These are phyloP conservation scores for Calvadosia cruxmelitensis DNA, from an alignment of 30 jellyfish, hydroid and myxozoan genomes.

Conservation along the genomic window DNA sequence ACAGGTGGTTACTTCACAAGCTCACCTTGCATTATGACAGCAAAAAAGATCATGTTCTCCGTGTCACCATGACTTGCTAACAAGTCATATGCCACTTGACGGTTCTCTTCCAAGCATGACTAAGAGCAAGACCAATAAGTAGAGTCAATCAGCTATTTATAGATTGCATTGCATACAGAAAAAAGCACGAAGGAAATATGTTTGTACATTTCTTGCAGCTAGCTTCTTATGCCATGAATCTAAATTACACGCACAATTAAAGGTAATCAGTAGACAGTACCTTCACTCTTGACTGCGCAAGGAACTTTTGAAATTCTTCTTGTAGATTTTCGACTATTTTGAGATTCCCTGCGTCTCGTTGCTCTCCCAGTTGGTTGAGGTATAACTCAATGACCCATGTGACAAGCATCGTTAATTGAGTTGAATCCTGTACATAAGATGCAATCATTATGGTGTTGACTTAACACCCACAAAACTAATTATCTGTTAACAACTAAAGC, in stretches of 20 bases:
- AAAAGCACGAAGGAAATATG: too few species aligned
- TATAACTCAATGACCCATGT: conserved; percentile 80
- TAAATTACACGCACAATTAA: too few species aligned
- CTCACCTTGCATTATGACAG: conserved; percentile 80
- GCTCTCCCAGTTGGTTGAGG: conserved; percentile 79
- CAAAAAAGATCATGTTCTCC: conserved; percentile 81
- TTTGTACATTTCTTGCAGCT: too few species aligned
- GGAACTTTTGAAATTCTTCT: conserved; percentile 77
- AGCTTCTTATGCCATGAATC: too few species aligned
- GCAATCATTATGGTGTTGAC: too few species aligned
- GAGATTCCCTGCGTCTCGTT: conserved; percentile 49
- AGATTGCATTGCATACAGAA: too few species aligned
- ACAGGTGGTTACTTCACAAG: too few species aligned
- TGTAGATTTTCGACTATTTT: conserved; percentile 24
- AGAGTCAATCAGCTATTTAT: too few species aligned
- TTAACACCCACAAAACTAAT: too few species aligned
- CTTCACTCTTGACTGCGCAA: conserved; percentile 66
- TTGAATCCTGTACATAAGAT: conserved; percentile 85
- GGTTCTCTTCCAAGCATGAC: conserved; percentile 67
- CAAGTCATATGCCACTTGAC: conserved; percentile 70
- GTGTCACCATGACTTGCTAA: conserved; percentile 90
- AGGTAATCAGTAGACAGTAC: too few species aligned
- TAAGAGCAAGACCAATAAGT: conserved; percentile 3
- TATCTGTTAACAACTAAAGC: too few species aligned
- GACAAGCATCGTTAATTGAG: conserved; percentile 77